Evolutionary conservation across 2,113 vertebrate species (phyloP).

Genomic region (Formicarius rufipectus): DNA sequence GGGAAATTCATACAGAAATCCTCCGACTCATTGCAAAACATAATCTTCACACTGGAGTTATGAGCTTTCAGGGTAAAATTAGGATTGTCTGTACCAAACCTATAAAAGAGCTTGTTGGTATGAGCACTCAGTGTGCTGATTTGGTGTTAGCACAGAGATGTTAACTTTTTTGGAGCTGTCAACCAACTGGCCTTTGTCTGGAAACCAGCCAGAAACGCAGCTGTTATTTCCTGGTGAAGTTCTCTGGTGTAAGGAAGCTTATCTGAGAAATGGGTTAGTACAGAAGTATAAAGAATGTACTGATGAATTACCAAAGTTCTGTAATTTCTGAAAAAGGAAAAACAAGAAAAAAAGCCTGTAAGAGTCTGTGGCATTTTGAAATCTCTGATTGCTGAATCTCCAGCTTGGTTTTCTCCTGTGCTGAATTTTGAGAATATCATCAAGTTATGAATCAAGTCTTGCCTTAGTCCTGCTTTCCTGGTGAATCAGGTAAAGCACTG

Average conservation of each 20-base stretch:
- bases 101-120: background rate
- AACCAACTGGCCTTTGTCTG: background rate
- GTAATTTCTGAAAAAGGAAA: background rate
- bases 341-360: background rate
- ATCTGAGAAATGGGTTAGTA: background rate
- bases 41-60: background rate
- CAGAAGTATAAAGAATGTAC: background rate
- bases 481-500: background rate
- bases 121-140: rapidly evolving
- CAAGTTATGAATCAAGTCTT: background rate
- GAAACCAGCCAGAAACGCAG: background rate
- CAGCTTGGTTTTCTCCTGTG: background rate
- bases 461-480: background rate
- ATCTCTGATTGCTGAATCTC: background rate
- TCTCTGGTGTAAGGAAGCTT: background rate
- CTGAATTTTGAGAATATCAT: background rate
- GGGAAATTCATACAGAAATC: background rate
- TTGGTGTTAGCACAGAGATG: background rate
- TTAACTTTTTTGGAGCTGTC: background rate
- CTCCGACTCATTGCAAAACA: background rate
- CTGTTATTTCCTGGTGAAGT: background rate
- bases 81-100: background rate
- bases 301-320: background rate
- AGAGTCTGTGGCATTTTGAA: background rate
- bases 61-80: background rate